A percentile compares a stretch with the other conserved stretches of the same genome.
Evolutionary conservation across 1,140 invertebrate species (phyloP).

Genomic region (Heliconius hewitsoni): DNA sequence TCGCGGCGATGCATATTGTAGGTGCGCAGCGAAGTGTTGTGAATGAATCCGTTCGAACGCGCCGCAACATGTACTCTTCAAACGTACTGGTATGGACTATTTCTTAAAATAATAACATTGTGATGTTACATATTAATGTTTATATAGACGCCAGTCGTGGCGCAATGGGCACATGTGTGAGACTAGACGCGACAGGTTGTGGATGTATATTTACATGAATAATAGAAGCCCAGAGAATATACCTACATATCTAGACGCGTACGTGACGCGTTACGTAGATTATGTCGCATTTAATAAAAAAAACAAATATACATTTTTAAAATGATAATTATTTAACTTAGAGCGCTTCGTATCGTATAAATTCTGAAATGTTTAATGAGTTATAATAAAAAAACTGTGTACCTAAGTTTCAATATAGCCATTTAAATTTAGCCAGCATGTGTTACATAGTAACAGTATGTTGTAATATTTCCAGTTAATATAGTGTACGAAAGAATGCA

Average conservation of each 20-base stretch:
- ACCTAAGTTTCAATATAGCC: neutral
- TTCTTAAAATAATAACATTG: neutral
- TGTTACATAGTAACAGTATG: neutral
- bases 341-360: neutral
- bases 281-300: neutral
- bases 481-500: slow-evolving; percentile 17
- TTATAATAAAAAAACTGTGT: neutral
- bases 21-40: slow-evolving; percentile 24
- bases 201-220: neutral
- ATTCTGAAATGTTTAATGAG: neutral
- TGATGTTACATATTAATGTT: neutral
- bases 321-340: neutral
- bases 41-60: slow-evolving; percentile 5
- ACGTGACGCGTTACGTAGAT: no score
- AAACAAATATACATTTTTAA: neutral
- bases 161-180: no score
- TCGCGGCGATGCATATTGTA: neutral
- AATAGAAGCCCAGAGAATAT: neutral
- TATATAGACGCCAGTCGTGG: neutral
- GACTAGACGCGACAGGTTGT: no score
- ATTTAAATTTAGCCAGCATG: slow-evolving; percentile 15
- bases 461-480: slow-evolving; percentile 8
- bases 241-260: neutral
- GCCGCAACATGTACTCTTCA: no score
- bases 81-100: neutral